Evolutionary conservation across 2,113 vertebrate species (phyloP).

Genomic region (Varanus komodoensis): DNA sequence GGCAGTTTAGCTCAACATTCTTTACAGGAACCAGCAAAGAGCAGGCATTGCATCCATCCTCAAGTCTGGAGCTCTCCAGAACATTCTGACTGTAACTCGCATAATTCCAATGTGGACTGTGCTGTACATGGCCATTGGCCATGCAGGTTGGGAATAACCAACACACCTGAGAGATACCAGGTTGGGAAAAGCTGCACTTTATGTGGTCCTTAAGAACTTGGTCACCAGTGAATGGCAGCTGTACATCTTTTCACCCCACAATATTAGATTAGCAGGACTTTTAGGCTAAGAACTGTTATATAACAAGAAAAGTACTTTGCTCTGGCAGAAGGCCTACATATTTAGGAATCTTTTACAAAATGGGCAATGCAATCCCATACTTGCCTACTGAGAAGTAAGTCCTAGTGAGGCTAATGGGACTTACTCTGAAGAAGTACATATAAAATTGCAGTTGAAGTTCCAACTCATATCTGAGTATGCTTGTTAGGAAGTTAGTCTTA

Average conservation of each 20-base stretch:
- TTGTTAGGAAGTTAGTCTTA: not conserved
- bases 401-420: not conserved
- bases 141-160: too few species aligned
- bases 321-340: not conserved
- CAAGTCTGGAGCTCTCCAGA: too few species aligned
- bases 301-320: not conserved
- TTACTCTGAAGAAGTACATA: not conserved
- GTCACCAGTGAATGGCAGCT: not conserved
- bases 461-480: not conserved
- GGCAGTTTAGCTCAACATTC: not conserved
- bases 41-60: not conserved
- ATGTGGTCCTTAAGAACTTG: not conserved
- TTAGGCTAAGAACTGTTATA: not conserved
- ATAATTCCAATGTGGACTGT: too few species aligned
- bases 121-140: too few species aligned
- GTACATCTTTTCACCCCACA: not conserved
- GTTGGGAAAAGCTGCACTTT: not conserved
- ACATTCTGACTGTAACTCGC: too few species aligned
- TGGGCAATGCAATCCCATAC: not conserved
- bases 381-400: not conserved
- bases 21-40: not conserved
- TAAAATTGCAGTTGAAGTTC: conserved; percentile 2
- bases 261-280: not conserved
- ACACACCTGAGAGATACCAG: too few species aligned
- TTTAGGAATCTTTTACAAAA: not conserved